Percentiles rank a stretch among this genome's conserved stretches.
phyloP scores from a whole-genome alignment of 2,797 vertebrate genomes.

The Sitta carolinensis region DNA sequence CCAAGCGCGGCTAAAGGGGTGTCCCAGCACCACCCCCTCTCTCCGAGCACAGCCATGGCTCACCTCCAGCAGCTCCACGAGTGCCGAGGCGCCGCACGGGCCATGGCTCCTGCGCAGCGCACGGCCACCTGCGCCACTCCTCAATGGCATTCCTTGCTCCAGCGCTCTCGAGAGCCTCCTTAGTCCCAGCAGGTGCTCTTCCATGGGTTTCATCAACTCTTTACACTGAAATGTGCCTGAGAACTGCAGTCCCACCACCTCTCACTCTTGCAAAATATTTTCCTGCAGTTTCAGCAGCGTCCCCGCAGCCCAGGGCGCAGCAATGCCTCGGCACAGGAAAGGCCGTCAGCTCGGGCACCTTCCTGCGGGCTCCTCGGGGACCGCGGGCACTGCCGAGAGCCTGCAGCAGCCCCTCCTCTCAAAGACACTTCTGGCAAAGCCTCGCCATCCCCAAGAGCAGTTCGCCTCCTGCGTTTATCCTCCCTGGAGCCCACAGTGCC shows the following conservation, averaged over 20 bases:
- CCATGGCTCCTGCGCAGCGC: accelerated
- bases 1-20: accelerated
- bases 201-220: not conserved
- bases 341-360: accelerated
- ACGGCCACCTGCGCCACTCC: accelerated
- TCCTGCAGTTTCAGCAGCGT: not conserved
- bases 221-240: accelerated
- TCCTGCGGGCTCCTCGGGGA: accelerated
- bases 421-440: accelerated
- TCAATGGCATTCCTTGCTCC: accelerated
- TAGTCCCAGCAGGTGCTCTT: accelerated
- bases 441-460: accelerated
- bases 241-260: accelerated
- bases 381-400: accelerated
- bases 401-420: accelerated
- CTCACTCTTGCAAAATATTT: not conserved
- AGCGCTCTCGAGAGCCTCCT: not conserved
- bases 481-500: not conserved
- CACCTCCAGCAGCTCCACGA: not conserved
- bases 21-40: accelerated
- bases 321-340: accelerated
- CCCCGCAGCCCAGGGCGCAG: accelerated
- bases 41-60: accelerated
- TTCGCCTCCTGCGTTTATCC: not conserved
- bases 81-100: accelerated